Base-by-base conservation (phyloP, 2,888 invertebrate species). In the Suillia variegata region DNA sequence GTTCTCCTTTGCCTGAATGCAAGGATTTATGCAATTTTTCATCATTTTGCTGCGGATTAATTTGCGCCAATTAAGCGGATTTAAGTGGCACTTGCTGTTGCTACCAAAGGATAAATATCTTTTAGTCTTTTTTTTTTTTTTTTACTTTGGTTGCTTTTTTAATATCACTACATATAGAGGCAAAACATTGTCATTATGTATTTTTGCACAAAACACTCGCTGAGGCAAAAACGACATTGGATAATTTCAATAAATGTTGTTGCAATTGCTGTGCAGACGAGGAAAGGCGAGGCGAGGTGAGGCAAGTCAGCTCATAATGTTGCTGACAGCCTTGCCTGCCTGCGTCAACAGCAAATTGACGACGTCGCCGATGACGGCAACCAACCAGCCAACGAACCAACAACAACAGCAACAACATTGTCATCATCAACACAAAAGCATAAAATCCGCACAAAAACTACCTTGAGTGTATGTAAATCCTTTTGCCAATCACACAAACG, bases 31-130 rank as follows among this genome's bases (percentile, higher is more conserved):
- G 5, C 18, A 53, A 53, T 53, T 53, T 53, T 53, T 53, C 53
- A 53, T 53, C 34, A 53, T 53, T 20, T 38, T n/a, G 34, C 21
- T 21, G n/a, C 21, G 22, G 38, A 38, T 53, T 53, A 53, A 53
- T 38, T 53, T 53, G 12, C 42, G n/a, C 2, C 42, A 53, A 53
- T 53, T 53, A 53, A 53, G 38, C 17, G 38, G 53, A 53, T 53
- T 53, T 38, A 21, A 38, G 20, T 21, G 34, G 53, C 53, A 38
- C 38, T 20, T 13, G 38, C 21, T 52, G 31, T 12, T 31, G 12
- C 31, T 31, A n/a, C n/a, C n/a, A n/a, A n/a, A n/a, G 31, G 31
- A 12, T 31, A 31, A 31, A 31, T 31, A 31, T 12, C 31, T 12
- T 12, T 31, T 31, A 12, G 6, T 31, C 6, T 31, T 31, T 6